Evolutionary conservation across 2,888 invertebrate species (phyloP), one percentile per base, ranked within the genome.

Genomic region (Coelogynopora nodosa): DNA sequence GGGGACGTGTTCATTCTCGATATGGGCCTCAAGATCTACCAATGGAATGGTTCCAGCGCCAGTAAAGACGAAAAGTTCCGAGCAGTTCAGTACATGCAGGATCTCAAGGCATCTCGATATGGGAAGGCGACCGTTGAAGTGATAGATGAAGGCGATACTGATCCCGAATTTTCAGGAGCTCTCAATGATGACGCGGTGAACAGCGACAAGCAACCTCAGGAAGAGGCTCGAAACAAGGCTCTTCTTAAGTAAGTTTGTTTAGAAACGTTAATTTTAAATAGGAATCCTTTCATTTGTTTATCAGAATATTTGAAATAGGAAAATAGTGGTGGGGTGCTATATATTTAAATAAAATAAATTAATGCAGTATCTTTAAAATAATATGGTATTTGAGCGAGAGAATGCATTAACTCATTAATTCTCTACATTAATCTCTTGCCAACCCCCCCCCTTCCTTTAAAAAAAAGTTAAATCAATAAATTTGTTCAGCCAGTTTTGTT

Each of bases 1-100:
- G 89, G 87, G 28, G 91, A 92, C 88, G 91, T 92, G 0, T 92
- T 89, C 87, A 91, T 92, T 29, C 88, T 91, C 67, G 92, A 92
- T 87, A 83, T 89, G 1, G 91, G 92, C 0, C 86, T 89, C 10
- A 87, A 87, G 5, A 85, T 91, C 30, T 89, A 89, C 86, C 91
- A 91, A 88, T 91, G 90, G 90, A 91, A 91, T 86, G 91, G 91
- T 0, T 49, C 74, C 5, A 89, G 88, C 0, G 89, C 89, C 86
- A 91, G 89, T 88, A 91, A 91, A 87, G 91, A 91, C 87, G 91
- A 91, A 86, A 89, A 89, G 74, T 90, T 90, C 88, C 90, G 89
- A 90, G 91, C 91, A 23, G 89, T 89, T 83, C 90, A 90, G 86
- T 90, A 89, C 86, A 67, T 90, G 30, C 89, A 86, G 31, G 80